These are phyloP conservation scores for Proterorhinus semilunaris DNA, from an alignment of 2,113 vertebrate species.

Conservation along the genomic window DNA sequence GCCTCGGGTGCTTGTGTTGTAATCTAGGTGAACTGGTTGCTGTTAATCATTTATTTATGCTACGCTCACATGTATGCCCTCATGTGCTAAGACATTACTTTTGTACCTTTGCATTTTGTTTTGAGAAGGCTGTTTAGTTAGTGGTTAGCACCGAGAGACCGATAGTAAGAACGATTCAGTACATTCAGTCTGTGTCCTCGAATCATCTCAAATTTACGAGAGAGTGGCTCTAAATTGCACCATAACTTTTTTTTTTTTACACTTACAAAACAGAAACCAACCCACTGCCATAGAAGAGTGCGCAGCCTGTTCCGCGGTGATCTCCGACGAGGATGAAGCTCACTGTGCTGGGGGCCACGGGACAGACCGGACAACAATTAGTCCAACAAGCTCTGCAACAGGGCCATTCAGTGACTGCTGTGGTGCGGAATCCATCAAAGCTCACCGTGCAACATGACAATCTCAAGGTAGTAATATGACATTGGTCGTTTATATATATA, in stretches of 20 bases:
- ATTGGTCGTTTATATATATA: too few species aligned
- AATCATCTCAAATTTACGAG: background rate
- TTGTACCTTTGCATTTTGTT: too few species aligned
- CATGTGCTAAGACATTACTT: too few species aligned
- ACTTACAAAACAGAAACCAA: constrained; percentile 37
- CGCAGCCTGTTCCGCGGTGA: background rate
- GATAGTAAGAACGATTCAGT: too few species aligned
- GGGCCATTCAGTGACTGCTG: constrained; percentile 76
- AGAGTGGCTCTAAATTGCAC: constrained; percentile 25
- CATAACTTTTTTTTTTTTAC: constrained; percentile 15
- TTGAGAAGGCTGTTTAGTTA: too few species aligned
- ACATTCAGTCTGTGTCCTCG: constrained; percentile 1
- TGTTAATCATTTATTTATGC: too few species aligned
- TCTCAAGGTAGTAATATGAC: constrained; percentile 72
- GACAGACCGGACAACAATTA: constrained; percentile 77
- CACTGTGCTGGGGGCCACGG: constrained; percentile 77
- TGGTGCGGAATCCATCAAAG: constrained; percentile 77
- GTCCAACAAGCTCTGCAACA: constrained; percentile 77
- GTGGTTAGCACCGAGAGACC: too few species aligned
- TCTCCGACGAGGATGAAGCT: constrained; percentile 72
- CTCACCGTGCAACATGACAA: constrained; percentile 72
- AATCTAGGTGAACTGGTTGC: constrained; percentile 7
- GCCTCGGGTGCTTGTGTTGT: background rate
- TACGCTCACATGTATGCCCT: too few species aligned
- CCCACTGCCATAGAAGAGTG: background rate